Percentiles rank a stretch among this genome's conserved stretches.
Conservation (phyloP, 2,113 vertebrate genomes). For the Hystrix cristata region DNA sequence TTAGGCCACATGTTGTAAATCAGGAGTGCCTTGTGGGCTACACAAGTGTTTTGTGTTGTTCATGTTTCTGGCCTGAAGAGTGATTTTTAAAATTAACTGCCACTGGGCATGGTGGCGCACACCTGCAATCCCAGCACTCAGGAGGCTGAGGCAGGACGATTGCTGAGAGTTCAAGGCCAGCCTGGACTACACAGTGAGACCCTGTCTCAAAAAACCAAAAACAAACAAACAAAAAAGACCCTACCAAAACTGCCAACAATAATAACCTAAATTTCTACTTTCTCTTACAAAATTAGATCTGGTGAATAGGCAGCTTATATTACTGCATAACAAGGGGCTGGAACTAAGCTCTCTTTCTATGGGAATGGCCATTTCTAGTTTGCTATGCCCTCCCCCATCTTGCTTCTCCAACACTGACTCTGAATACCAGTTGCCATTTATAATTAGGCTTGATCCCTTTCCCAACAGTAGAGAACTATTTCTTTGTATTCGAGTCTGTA, state of each 20-base stretch:
- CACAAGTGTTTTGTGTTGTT: background rate
- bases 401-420: background rate
- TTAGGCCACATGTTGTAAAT: background rate
- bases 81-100: constrained; percentile 2
- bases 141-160: too few species aligned
- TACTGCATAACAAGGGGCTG: background rate
- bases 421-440: background rate
- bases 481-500: background rate
- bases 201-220: too few species aligned
- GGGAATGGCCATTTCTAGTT: background rate
- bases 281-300: constrained; percentile 15
- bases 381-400: background rate
- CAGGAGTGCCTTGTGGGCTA: background rate
- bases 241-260: background rate
- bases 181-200: too few species aligned
- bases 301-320: background rate
- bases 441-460: background rate
- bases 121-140: too few species aligned
- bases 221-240: too few species aligned
- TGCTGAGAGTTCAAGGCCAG: too few species aligned
- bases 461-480: background rate
- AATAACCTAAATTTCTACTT: constrained; percentile 31
- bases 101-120: background rate
- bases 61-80: background rate
- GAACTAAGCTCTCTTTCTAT: background rate